Conservation (phyloP, 2,888 invertebrate genomes). For the Eutolmus rufibarbis region DNA sequence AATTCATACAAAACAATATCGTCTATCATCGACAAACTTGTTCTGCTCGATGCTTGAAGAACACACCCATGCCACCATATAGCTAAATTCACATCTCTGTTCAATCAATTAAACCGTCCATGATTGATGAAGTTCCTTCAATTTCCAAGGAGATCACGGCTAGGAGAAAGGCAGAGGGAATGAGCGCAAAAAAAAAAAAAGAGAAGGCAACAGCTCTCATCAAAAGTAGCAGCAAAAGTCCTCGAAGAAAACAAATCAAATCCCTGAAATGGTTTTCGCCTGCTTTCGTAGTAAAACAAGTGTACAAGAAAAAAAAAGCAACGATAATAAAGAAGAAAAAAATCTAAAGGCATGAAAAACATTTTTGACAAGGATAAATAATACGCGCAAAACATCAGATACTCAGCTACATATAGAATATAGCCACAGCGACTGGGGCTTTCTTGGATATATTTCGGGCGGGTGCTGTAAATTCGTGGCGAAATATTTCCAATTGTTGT, state of each 20-base stretch:
- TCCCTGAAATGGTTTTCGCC: not conserved
- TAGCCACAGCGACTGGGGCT: not conserved
- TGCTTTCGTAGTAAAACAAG: not conserved
- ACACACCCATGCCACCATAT: not conserved
- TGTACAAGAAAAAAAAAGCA: not conserved
- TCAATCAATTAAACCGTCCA: not conserved
- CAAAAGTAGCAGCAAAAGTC: not conserved
- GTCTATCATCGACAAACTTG: not conserved
- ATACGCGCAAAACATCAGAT: not conserved
- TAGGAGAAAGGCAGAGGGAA: not conserved
- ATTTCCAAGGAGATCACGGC: not conserved
- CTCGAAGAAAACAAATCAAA: not conserved
- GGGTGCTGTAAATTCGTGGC: not conserved
- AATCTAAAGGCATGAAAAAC: not conserved
- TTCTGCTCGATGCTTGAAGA: not conserved
- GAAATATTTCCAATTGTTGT: not conserved
- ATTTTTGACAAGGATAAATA: not conserved
- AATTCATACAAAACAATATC: not conserved
- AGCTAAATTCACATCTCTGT: not conserved
- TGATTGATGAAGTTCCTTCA: conserved; percentile 25
- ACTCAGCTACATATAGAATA: not conserved
- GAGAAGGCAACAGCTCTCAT: not conserved
- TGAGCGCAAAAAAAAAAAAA: not conserved
- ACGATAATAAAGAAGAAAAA: not conserved
- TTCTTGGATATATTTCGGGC: not conserved